Conservation (phyloP, 2,888 invertebrate genomes). For the Timema cristinae region DNA sequence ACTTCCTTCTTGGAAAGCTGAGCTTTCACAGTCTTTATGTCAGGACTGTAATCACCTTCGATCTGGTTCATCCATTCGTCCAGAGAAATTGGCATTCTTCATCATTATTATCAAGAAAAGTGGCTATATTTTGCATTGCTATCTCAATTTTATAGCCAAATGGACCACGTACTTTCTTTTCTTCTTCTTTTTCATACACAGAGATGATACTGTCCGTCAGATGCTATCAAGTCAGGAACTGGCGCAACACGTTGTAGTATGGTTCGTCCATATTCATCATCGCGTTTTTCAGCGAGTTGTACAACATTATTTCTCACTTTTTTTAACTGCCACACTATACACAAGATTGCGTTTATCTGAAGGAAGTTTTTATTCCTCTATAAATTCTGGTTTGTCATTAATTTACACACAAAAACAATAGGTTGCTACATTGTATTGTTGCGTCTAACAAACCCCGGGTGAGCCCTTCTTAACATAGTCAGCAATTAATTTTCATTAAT, state of each 20-base stretch:
- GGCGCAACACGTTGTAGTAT: constrained; percentile 10
- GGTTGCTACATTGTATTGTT: neutral
- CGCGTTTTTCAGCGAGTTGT: constrained; percentile 19
- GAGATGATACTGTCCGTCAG: constrained; percentile 1
- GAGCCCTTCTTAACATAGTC: neutral
- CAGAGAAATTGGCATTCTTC: constrained; percentile 20
- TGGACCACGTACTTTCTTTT: constrained; percentile 11
- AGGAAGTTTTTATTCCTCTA: constrained; percentile 7
- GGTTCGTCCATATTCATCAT: constrained; percentile 20
- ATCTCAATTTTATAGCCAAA: constrained; percentile 10
- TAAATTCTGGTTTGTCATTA: constrained; percentile 1
- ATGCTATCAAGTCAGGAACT: constrained; percentile 13
- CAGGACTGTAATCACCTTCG: constrained; percentile 7
- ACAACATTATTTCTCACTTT: constrained; percentile 13
- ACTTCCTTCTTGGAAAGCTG: constrained; percentile 15
- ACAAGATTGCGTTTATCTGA: constrained; percentile 10
- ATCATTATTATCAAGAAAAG: constrained; percentile 19
- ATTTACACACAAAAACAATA: neutral
- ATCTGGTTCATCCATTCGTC: constrained; percentile 17
- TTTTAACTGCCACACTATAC: constrained; percentile 7
- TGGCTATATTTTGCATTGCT: constrained; percentile 14
- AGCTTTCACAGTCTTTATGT: constrained; percentile 13
- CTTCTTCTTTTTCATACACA: constrained; percentile 9
- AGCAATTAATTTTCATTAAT: neutral
- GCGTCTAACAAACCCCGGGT: neutral